Conservation (phyloP, 2,113 vertebrate species). For the Hemichromis elongatus region DNA sequence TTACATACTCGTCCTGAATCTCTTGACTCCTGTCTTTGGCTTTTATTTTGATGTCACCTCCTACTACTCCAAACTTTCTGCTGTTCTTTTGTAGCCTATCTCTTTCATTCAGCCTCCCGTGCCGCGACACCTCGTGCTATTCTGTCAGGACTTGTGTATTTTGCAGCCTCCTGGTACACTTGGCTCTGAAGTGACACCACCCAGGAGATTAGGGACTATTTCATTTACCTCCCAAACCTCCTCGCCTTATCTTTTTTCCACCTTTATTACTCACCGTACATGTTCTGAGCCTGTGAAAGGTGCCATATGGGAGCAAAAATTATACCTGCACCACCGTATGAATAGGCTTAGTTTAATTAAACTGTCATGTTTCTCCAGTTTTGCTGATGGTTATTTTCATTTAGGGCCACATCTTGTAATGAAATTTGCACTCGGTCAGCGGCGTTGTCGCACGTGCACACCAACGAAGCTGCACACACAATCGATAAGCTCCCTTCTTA, state of each 20-base stretch:
- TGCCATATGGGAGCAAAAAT: conserved; percentile 29
- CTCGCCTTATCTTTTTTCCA: background rate
- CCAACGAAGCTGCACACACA: background rate
- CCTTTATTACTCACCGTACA: background rate
- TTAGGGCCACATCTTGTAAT: conserved; percentile 4
- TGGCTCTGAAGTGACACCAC: background rate
- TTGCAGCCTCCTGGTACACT: background rate
- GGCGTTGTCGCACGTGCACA: background rate
- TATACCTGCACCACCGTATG: background rate
- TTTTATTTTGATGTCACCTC: background rate
- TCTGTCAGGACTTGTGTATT: background rate
- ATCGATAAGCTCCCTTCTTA: background rate
- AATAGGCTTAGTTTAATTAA: conserved; percentile 56
- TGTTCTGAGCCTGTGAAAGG: background rate
- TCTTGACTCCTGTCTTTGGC: background rate
- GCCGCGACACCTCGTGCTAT: background rate
- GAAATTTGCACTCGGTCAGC: conserved; percentile 8
- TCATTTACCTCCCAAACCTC: background rate
- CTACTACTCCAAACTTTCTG: background rate
- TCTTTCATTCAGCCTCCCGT: background rate
- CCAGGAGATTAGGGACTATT: conserved; percentile 6
- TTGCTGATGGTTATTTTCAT: conserved; percentile 50
- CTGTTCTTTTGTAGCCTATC: background rate
- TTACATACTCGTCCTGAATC: background rate
- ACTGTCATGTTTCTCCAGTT: conserved; percentile 50